Evolutionary conservation across 2,113 vertebrate genomes (phyloP).

Genomic region (Caretta caretta): DNA sequence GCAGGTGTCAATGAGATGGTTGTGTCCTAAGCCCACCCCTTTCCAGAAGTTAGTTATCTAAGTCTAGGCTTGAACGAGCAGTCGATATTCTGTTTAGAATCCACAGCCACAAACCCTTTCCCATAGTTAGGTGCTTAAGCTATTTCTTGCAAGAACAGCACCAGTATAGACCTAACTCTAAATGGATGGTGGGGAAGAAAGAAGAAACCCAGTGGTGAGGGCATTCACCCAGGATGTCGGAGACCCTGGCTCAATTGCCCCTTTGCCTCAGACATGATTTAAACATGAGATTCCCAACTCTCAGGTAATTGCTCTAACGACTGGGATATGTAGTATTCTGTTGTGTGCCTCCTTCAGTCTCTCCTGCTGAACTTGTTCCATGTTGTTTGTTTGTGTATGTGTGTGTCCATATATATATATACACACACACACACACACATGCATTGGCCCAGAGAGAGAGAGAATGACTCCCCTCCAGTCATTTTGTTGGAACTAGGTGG

Average conservation of each 20-base stretch:
- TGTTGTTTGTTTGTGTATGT: not conserved
- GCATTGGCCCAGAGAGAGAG: not conserved
- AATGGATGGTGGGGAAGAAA: not conserved
- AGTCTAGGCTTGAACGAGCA: not conserved
- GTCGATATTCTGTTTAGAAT: not conserved
- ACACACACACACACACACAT: no score
- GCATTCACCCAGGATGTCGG: not conserved
- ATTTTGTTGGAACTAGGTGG: not conserved
- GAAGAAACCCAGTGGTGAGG: not conserved
- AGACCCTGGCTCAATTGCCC: not conserved
- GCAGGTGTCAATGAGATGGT: not conserved
- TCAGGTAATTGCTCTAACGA: not conserved
- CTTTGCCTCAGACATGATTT: not conserved
- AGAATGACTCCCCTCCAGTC: not conserved
- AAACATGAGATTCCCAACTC: not conserved
- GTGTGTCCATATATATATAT: no score
- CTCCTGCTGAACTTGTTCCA: not conserved
- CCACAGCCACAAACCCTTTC: not conserved
- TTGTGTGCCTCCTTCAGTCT: not conserved
- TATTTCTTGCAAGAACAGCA: not conserved
- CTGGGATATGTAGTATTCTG: not conserved
- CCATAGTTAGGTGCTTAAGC: not conserved
- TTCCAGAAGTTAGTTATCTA: not conserved
- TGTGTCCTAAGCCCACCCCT: not conserved
- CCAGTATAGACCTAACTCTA: not conserved